Conservation (phyloP, 2,797 vertebrate species). For the Takifugu rubripes region DNA sequence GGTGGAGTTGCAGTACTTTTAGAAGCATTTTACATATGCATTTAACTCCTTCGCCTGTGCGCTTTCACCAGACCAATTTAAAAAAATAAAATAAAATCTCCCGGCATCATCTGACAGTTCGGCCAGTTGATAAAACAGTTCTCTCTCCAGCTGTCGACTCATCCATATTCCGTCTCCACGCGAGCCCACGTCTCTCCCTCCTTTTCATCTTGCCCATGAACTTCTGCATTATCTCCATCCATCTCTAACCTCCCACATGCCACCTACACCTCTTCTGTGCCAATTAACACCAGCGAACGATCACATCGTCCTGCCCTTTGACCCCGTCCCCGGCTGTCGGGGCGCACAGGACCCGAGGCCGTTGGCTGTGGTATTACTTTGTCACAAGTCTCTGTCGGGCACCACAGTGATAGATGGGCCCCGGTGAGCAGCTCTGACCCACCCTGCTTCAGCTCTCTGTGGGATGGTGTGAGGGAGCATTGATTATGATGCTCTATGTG, state of each 20-base stretch:
- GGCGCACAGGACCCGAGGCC: constrained; percentile 35
- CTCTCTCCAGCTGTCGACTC: constrained; percentile 24
- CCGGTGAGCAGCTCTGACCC: constrained; percentile 56
- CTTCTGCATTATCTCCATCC: constrained; percentile 40
- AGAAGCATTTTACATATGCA: background rate
- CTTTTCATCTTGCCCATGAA: constrained; percentile 37
- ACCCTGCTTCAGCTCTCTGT: constrained; percentile 30
- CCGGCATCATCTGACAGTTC: constrained; percentile 29
- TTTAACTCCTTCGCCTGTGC: background rate
- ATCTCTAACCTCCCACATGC: constrained; percentile 58
- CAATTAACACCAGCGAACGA: constrained; percentile 67
- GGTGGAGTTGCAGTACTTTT: constrained; percentile 30
- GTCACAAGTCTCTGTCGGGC: constrained; percentile 54
- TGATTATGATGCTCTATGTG: constrained; percentile 69
- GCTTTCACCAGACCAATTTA: constrained; percentile 1
- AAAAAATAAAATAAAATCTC: constrained; percentile 20
- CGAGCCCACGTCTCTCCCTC: constrained; percentile 30
- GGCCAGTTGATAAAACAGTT: constrained; percentile 5
- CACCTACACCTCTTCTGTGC: constrained; percentile 55
- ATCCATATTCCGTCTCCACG: constrained; percentile 49
- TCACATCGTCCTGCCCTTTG: constrained; percentile 61
- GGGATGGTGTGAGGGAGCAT: constrained; percentile 56
- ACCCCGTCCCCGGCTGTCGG: constrained; percentile 55
- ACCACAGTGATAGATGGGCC: constrained; percentile 67
- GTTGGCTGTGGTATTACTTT: constrained; percentile 54